Percentiles rank a stretch among this genome's conserved stretches.
These are phyloP conservation scores for Drosophila orosa DNA, from an alignment of 1,140 invertebrate species.

Conservation along the genomic window DNA sequence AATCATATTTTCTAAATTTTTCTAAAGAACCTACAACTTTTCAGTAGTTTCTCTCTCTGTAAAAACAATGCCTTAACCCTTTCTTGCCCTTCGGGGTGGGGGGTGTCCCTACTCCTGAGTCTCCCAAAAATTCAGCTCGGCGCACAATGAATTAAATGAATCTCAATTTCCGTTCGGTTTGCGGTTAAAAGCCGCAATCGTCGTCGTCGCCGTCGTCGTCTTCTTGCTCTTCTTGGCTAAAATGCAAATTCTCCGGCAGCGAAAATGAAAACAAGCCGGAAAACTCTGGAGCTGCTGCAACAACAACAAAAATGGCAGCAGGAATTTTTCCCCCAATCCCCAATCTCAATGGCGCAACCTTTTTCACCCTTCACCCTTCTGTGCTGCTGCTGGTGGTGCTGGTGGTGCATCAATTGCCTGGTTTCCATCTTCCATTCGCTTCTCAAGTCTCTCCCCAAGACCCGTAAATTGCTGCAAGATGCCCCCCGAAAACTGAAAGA, in stretches of 20 bases:
- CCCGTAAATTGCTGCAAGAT: slow-evolving; percentile 81
- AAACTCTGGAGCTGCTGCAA: slow-evolving; percentile 44
- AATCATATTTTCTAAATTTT: no score
- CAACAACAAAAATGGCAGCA: slow-evolving; percentile 46
- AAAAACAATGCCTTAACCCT: slow-evolving; percentile 56
- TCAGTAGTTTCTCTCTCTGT: background rate
- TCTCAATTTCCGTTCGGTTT: slow-evolving; percentile 83
- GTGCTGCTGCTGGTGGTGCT: background rate
- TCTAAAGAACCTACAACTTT: no score
- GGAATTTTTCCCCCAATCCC: slow-evolving; percentile 21
- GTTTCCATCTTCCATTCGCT: slow-evolving; percentile 45
- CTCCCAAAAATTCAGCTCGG: slow-evolving; percentile 37
- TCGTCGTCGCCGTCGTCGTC: slow-evolving; percentile 48
- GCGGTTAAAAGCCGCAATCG: slow-evolving; percentile 79
- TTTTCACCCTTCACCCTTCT: slow-evolving; percentile 7
- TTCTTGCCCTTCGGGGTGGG: slow-evolving; percentile 20
- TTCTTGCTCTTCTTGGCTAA: slow-evolving; percentile 27
- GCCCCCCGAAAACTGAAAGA: slow-evolving; percentile 49
- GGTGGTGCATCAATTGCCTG: slow-evolving; percentile 61
- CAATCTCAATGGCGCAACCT: slow-evolving; percentile 10
- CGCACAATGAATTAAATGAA: slow-evolving; percentile 82
- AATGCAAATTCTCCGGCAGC: slow-evolving; percentile 71
- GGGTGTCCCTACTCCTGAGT: no score
- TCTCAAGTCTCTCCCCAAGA: slow-evolving; percentile 64
- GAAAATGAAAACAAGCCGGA: slow-evolving; percentile 77